Conservation (phyloP, 2,888 invertebrate genomes). For the Creontiades dilutus region DNA sequence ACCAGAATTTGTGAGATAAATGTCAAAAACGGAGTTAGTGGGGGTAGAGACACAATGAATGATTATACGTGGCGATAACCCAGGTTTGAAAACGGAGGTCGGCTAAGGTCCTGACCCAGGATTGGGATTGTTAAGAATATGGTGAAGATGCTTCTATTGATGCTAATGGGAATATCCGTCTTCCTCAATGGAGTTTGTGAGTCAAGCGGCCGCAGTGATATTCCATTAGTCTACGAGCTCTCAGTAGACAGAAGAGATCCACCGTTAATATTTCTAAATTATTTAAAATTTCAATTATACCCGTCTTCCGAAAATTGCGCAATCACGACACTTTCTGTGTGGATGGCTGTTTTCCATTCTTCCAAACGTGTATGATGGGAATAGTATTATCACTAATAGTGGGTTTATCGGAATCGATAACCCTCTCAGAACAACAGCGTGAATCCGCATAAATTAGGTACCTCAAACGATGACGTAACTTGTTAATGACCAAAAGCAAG, state of each 20-base stretch:
- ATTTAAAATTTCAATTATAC: background rate
- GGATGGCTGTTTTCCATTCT: background rate
- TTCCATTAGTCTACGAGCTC: background rate
- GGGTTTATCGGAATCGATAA: slow-evolving; percentile 27
- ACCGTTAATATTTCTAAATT: background rate
- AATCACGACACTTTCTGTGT: background rate
- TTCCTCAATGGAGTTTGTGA: background rate
- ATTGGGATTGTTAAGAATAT: background rate
- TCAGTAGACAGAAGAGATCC: background rate
- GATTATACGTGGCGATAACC: background rate
- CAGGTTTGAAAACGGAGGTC: background rate
- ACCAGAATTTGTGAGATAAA: background rate
- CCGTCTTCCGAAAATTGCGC: background rate
- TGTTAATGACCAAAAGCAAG: background rate
- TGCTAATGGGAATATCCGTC: background rate
- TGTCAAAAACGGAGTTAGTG: background rate
- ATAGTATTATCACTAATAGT: background rate
- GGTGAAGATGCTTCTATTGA: background rate
- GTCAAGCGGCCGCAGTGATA: background rate
- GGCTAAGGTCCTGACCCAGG: background rate
- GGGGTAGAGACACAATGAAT: slow-evolving; percentile 13
- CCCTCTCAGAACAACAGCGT: slow-evolving; percentile 23
- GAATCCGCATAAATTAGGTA: slow-evolving; percentile 24
- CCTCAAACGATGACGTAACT: background rate
- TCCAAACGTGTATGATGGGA: background rate